A percentile compares a stretch with the other conserved stretches of the same genome.
These are phyloP conservation scores for Pedionomus torquatus DNA, from an alignment of 2,113 vertebrate species.

Conservation along the genomic window DNA sequence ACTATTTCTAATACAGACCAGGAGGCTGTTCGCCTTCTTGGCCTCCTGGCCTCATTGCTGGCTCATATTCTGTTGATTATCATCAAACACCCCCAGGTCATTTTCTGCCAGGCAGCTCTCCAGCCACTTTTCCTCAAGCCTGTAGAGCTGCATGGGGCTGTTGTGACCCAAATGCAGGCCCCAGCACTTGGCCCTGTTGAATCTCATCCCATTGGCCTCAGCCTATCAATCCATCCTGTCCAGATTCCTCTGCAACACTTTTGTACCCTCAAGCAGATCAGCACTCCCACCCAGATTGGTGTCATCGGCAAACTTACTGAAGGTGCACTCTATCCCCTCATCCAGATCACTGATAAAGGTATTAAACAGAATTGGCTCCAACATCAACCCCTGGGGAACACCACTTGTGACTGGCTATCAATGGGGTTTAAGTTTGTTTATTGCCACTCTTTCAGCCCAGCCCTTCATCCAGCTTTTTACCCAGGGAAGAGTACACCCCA, in stretches of 20 bases:
- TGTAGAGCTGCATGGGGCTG: accelerated
- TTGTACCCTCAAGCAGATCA: background rate
- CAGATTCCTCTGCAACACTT: background rate
- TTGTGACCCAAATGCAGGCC: background rate
- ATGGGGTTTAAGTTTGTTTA: background rate
- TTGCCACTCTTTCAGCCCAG: accelerated
- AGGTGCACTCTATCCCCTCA: accelerated
- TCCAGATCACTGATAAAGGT: background rate
- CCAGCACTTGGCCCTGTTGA: accelerated
- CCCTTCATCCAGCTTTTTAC: background rate
- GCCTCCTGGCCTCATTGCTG: background rate
- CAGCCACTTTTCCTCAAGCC: background rate
- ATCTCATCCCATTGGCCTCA: accelerated
- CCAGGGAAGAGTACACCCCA: accelerated
- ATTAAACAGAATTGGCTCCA: background rate
- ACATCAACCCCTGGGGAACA: background rate
- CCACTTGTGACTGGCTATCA: no score
- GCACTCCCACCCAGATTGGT: accelerated
- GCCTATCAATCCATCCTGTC: background rate
- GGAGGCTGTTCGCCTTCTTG: background rate
- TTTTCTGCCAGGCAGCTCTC: background rate
- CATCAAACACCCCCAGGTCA: background rate
- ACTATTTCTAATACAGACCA: background rate
- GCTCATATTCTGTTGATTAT: background rate
- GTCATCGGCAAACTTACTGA: background rate